phyloP scores from a whole-genome alignment of 2,888 invertebrate species.

The Rhamnusium bicolor region DNA sequence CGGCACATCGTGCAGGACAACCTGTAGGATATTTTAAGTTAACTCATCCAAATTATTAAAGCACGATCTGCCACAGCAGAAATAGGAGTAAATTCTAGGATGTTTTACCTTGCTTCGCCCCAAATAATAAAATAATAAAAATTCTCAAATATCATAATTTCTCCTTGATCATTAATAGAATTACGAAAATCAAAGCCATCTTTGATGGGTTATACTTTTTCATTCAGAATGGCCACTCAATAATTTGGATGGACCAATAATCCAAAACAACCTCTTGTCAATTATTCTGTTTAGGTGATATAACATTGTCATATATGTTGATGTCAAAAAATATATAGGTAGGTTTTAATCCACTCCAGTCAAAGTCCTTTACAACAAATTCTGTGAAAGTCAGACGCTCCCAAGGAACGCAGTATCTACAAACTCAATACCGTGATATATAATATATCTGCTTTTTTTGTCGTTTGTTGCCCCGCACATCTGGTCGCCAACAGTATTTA shows the following conservation, averaged over 20 bases:
- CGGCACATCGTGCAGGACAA: too few relatives aligned
- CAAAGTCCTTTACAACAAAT: neutral
- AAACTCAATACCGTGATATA: neutral
- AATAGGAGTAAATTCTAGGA: too few relatives aligned
- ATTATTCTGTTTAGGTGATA: slow-evolving; percentile 37
- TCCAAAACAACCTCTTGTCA: slow-evolving; percentile 39
- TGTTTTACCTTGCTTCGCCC: too few relatives aligned
- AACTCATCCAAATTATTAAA: too few relatives aligned
- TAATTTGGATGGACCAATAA: slow-evolving; percentile 38
- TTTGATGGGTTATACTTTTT: slow-evolving; percentile 42
- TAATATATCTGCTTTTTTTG: too few relatives aligned
- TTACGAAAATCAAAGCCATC: slow-evolving; percentile 39
- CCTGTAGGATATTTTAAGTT: too few relatives aligned
- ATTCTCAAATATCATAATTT: neutral
- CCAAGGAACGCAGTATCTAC: neutral
- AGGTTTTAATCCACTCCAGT: neutral
- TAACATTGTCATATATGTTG: slow-evolving; percentile 21
- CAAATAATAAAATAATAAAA: too few relatives aligned
- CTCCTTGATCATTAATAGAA: slow-evolving; percentile 27
- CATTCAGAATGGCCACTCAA: slow-evolving; percentile 40
- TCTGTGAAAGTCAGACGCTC: neutral
- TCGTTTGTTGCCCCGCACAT: neutral
- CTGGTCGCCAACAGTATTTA: too few relatives aligned
- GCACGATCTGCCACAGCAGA: too few relatives aligned
- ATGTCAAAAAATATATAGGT: slow-evolving; percentile 40